Base-by-base conservation (phyloP, 2,797 vertebrate species). In the Mormyrus proboscirostris region DNA sequence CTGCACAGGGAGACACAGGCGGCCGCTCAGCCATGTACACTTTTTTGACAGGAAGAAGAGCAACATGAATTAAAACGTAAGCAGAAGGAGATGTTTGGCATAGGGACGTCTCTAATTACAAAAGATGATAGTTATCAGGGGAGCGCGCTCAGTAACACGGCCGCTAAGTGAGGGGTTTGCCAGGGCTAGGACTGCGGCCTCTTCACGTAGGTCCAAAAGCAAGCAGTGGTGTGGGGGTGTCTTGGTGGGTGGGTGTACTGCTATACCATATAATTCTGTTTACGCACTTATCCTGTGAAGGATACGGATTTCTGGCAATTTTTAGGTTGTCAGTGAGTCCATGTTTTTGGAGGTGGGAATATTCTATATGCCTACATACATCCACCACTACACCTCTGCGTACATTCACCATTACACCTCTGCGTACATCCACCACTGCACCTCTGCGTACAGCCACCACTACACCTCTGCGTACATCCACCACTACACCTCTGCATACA, bases 1-100 rank as follows among this genome's bases (percentile, higher is more conserved):
- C 99, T 99, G 49, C n/a, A 50, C 5, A 5, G 93, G 85, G 90
- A 9, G 88, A 83, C 16, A 90, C 47, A 86, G 38, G 50, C 19
- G 25, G 44, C 38, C 69, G 19, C n/a, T 90, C 16, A 88, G 87
- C 79, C 53, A 76, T 10, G 19, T 9, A 84, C 47, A 41, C 51
- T 53, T 33, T 7, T 53, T 10, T 41, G 41, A 14, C 8, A 83
- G 88, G 92, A 91, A 92, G 88, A 89, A 88, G 91, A 62, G 7
- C 38, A 62, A 16, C 16, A 86, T 86, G 16, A 65, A 59, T 79
- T 41, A 87, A 12, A 53, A 89, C 33, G 55, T 86, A 47, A 88
- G 49, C 88, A 86, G 82, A 55, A 89, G 33, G 50, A 49, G 51
- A 59, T 3, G 25, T 1, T 19, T 53, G 49, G n/a, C 82, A 65